Conservation (phyloP, 1,140 invertebrate genomes). For the Papilio machaon region DNA sequence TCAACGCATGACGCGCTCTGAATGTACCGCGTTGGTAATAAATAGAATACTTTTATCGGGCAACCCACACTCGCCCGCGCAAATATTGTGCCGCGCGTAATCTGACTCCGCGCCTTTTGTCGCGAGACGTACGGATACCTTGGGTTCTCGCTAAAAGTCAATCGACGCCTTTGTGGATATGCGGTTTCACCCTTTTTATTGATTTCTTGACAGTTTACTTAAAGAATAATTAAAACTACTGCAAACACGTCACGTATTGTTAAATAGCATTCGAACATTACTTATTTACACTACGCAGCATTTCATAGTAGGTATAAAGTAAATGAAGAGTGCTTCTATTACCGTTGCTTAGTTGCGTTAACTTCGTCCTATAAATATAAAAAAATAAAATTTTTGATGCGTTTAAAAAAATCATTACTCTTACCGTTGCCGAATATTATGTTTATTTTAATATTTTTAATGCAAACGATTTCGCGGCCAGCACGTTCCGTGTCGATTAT, state of each 20-base stretch:
- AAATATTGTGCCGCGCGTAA: slow-evolving; percentile 70
- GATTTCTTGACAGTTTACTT: neutral
- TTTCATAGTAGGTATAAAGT: neutral
- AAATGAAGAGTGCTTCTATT: neutral
- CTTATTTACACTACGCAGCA: no score
- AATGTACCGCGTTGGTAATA: slow-evolving; percentile 71
- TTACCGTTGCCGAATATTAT: slow-evolving; percentile 22
- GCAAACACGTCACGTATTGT: neutral
- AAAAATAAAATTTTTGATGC: neutral
- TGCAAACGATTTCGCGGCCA: slow-evolving; percentile 35
- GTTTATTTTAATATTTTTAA: slow-evolving; percentile 29
- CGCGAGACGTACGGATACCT: slow-evolving; percentile 32
- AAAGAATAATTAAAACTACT: neutral
- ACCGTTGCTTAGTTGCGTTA: no score
- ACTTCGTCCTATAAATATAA: neutral
- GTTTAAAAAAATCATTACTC: slow-evolving; percentile 19
- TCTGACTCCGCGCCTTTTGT: slow-evolving; percentile 48
- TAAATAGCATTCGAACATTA: neutral
- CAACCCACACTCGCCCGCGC: slow-evolving; percentile 65
- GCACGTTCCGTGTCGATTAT: slow-evolving; percentile 37
- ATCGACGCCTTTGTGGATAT: slow-evolving; percentile 31
- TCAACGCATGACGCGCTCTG: slow-evolving; percentile 76
- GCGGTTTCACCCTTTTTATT: slow-evolving; percentile 27
- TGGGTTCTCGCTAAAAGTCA: slow-evolving; percentile 25
- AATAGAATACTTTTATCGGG: slow-evolving; percentile 78